These are phyloP conservation scores for Chymomyza amoena DNA, from an alignment of 2,888 invertebrate species.

Conservation along the genomic window DNA sequence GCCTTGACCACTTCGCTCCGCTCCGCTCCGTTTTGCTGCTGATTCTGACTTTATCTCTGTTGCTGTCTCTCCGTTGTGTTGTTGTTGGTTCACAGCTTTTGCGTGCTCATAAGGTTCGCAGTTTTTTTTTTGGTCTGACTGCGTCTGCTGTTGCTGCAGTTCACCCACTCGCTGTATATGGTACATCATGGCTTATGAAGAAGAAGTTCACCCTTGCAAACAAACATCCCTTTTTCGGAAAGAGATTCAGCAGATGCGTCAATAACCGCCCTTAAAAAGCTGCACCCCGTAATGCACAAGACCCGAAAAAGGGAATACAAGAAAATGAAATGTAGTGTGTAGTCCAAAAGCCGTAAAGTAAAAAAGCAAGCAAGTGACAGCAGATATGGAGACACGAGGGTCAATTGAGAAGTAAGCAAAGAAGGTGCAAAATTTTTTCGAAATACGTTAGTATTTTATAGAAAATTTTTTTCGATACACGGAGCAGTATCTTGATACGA, in stretches of 20 bases:
- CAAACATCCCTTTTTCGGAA: not conserved
- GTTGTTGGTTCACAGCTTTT: slow-evolving; percentile 3
- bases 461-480: too few relatives aligned
- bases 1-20: slow-evolving; percentile 20
- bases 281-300: not conserved
- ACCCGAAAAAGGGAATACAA: too few relatives aligned
- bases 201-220: slow-evolving; percentile 1
- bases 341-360: not conserved
- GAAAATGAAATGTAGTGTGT: too few relatives aligned
- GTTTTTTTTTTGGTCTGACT: not conserved
- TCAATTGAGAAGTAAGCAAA: not conserved
- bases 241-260: not conserved
- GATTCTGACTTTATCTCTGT: slow-evolving; percentile 12
- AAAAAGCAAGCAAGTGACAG: not conserved
- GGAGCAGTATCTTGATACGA: too few relatives aligned
- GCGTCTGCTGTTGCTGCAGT: not conserved
- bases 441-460: too few relatives aligned
- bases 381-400: not conserved
- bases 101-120: not conserved
- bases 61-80: slow-evolving; percentile 10
- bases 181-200: not conserved
- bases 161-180: not conserved
- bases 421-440: too few relatives aligned
- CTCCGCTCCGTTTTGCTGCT: slow-evolving; percentile 11
- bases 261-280: slow-evolving; percentile 7